Conservation (phyloP, 1,140 invertebrate species). For the Bombus vancouverensis region DNA sequence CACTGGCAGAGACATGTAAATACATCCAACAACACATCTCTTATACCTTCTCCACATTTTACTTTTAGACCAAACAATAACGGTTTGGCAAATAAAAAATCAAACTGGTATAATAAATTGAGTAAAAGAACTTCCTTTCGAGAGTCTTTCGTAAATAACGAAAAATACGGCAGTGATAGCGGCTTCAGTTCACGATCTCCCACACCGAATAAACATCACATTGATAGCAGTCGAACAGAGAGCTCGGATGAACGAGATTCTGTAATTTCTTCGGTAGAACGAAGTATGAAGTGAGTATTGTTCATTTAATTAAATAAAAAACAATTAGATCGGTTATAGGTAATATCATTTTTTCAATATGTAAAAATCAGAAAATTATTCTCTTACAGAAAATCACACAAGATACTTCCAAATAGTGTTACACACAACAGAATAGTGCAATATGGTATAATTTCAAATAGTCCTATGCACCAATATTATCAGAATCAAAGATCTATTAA, state of each 20-base stretch:
- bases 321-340: background rate
- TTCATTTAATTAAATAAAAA: background rate
- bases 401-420: slow-evolving; percentile 54
- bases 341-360: background rate
- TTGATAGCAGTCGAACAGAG: slow-evolving; percentile 76
- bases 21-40: slow-evolving; percentile 59
- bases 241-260: slow-evolving; percentile 80
- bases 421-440: slow-evolving; percentile 60
- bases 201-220: slow-evolving; percentile 77
- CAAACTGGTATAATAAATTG: slow-evolving; percentile 76
- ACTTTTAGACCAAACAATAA: slow-evolving; percentile 70
- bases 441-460: slow-evolving; percentile 63
- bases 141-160: slow-evolving; percentile 68
- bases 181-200: slow-evolving; percentile 79
- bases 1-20: slow-evolving; percentile 72
- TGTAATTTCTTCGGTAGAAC: slow-evolving; percentile 73
- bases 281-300: slow-evolving; percentile 71
- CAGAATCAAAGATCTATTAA: slow-evolving; percentile 69
- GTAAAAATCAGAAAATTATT: slow-evolving; percentile 26
- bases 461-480: slow-evolving; percentile 73
- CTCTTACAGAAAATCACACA: slow-evolving; percentile 67
- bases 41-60: slow-evolving; percentile 67
- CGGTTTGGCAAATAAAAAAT: slow-evolving; percentile 71
- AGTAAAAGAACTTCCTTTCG: slow-evolving; percentile 68
- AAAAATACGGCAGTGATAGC: slow-evolving; percentile 76